phyloP scores from a whole-genome alignment of 2,113 vertebrate genomes.

The Nesogale talazaci region DNA sequence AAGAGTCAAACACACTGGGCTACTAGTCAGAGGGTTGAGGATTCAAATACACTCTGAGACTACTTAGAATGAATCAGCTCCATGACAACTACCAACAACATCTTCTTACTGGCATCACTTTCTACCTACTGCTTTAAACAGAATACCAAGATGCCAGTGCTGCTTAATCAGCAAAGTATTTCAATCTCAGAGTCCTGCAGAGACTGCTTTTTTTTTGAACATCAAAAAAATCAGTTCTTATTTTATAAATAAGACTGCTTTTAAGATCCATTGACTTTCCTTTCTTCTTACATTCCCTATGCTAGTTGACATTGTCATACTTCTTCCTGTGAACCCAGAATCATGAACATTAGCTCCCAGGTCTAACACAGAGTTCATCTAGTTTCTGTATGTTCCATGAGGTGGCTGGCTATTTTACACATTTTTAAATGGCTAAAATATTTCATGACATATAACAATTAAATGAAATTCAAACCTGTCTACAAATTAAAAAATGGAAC shows the following conservation, averaged over 20 bases:
- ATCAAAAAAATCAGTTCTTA: too few species aligned
- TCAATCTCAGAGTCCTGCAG: background rate
- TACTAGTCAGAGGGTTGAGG: background rate
- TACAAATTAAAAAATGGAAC: background rate
- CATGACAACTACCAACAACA: background rate
- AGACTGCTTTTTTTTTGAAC: background rate
- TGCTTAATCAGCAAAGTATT: background rate
- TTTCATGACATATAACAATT: background rate
- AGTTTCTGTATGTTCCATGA: background rate
- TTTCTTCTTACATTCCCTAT: rapidly evolving
- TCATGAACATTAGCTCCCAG: background rate
- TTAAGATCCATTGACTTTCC: background rate
- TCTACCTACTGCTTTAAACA: background rate
- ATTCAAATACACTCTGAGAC: background rate
- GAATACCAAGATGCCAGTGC: background rate
- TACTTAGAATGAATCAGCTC: background rate
- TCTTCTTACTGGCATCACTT: background rate
- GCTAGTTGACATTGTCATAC: background rate
- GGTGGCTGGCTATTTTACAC: background rate
- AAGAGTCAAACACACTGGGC: background rate
- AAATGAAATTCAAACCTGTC: background rate
- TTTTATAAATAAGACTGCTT: too few species aligned
- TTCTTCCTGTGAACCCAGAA: background rate
- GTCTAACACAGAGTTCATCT: background rate
- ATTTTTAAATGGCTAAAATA: background rate